These are phyloP conservation scores for Mola mola DNA, from an alignment of 2,113 vertebrate species.

Conservation along the genomic window DNA sequence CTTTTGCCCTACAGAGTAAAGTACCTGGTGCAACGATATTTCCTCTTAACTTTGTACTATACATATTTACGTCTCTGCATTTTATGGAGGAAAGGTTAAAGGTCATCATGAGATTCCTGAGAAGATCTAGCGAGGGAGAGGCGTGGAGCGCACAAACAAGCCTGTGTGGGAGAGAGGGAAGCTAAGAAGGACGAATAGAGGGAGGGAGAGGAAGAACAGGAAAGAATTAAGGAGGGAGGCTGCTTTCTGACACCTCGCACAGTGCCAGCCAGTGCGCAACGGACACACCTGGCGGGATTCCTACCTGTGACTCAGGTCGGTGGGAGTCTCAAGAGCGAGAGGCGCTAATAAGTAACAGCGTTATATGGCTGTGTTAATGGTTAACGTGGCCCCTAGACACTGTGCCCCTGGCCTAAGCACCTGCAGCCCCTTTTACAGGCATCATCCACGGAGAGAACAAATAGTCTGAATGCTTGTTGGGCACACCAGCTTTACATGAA, in stretches of 20 bases:
- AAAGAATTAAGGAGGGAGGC: slow-evolving; percentile 54
- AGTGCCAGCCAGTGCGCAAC: slow-evolving; percentile 18
- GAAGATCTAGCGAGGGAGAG: slow-evolving; percentile 25
- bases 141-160: slow-evolving; percentile 1
- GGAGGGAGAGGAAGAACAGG: slow-evolving; percentile 37
- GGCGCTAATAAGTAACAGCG: slow-evolving; percentile 82
- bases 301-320: slow-evolving; percentile 74
- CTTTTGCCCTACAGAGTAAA: slow-evolving; percentile 62
- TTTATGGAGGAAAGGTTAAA: slow-evolving; percentile 67
- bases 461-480: slow-evolving; percentile 66
- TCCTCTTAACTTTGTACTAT: slow-evolving; percentile 55
- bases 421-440: slow-evolving; percentile 76
- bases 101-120: slow-evolving; percentile 49
- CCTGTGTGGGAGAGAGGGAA: slow-evolving; percentile 42
- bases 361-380: slow-evolving; percentile 82
- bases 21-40: slow-evolving; percentile 33
- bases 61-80: slow-evolving; percentile 37
- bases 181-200: slow-evolving; percentile 34
- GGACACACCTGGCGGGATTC: slow-evolving; percentile 65
- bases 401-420: slow-evolving; percentile 68
- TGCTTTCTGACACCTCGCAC: slow-evolving; percentile 24
- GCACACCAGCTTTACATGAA: slow-evolving; percentile 40
- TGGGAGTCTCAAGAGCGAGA: slow-evolving; percentile 69
- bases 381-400: slow-evolving; percentile 75
- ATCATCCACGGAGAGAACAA: slow-evolving; percentile 64